phyloP scores from a whole-genome alignment of 2,888 invertebrate species.

The Volucella inanis region DNA sequence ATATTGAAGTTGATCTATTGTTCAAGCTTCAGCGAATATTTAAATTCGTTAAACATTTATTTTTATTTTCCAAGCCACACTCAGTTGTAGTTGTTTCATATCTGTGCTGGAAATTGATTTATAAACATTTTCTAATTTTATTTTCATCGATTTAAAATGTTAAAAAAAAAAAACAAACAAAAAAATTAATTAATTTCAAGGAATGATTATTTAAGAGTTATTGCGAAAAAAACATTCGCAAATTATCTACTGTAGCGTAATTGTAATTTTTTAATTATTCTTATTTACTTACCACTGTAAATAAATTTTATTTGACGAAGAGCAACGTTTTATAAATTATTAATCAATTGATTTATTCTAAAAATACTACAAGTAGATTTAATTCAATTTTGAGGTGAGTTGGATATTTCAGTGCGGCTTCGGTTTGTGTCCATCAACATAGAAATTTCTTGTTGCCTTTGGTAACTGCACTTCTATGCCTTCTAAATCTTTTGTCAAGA shows the following conservation, averaged over 20 bases:
- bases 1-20: slow-evolving; percentile 23
- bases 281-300: slow-evolving; percentile 68
- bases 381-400: slow-evolving; percentile 9
- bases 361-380: slow-evolving; percentile 32
- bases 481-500: slow-evolving; percentile 92
- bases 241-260: slow-evolving; percentile 59
- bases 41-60: slow-evolving; percentile 32
- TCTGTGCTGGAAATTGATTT: slow-evolving; percentile 30
- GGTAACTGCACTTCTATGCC: slow-evolving; percentile 93
- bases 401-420: slow-evolving; percentile 89
- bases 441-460: slow-evolving; percentile 96
- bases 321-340: slow-evolving; percentile 13
- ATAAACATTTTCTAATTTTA: slow-evolving; percentile 35
- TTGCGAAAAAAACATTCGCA: slow-evolving; percentile 26
- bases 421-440: slow-evolving; percentile 98
- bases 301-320: slow-evolving; percentile 70
- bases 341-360: slow-evolving; percentile 45
- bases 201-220: slow-evolving; percentile 30
- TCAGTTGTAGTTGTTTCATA: not conserved
- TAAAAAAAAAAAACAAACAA: slow-evolving; percentile 14
- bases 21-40: slow-evolving; percentile 17
- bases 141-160: slow-evolving; percentile 12
- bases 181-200: slow-evolving; percentile 11
- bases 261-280: slow-evolving; percentile 54
- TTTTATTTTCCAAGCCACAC: slow-evolving; percentile 50